Base-by-base conservation (phyloP, 92 coral and sea anemone species). In the Umimayanthus chanpuru region DNA sequence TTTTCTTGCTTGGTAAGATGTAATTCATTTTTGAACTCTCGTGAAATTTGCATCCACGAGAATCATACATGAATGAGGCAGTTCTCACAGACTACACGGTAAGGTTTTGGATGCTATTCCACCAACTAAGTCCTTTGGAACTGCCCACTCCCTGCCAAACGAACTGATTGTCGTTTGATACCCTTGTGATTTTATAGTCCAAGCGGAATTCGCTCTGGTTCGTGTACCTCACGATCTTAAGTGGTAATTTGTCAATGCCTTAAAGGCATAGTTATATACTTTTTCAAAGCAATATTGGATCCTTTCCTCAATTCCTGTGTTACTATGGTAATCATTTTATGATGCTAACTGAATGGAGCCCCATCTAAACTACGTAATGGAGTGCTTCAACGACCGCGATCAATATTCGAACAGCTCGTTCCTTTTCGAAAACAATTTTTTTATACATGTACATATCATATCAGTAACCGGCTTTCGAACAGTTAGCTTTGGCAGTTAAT, bases 1-100 rank as follows among this genome's bases (percentile, higher is more conserved):
- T 96, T 61, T 95, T 91, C 67, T 92, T 92, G 77, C 32, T 32
- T 32, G 36, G 36, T 32, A 32, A 32, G 36, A 32, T 32, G 2
- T 32, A 32, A 32, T 32, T 32, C 36, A 32, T 32, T 32, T 32
- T 32, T 25, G 6, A 41, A 23, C 14, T 23, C 43, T 65, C 26
- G 32, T 26, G 25, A 56, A 25, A 44, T 55, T 30, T 78, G 14
- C 26, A 55, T 21, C 68, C 38, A 43, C 11, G 36, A 56, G 11
- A 8, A 39, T 82, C 9, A 2, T 82, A 16, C 25, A 9, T 18
- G 0, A 9, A 21, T 53, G 23, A n/a, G 2, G 14, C 12, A 15
- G 44, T 61, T 61, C 26, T 61, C 68, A 61, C 68, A 11, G 21
- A 2, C 25, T 16, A 61, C 68, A 18, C n/a, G 26, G 68, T 21